A percentile compares a stretch with the other conserved stretches of the same genome.
Conservation (phyloP, 1,140 invertebrate genomes). For the Drosophila arizonae region DNA sequence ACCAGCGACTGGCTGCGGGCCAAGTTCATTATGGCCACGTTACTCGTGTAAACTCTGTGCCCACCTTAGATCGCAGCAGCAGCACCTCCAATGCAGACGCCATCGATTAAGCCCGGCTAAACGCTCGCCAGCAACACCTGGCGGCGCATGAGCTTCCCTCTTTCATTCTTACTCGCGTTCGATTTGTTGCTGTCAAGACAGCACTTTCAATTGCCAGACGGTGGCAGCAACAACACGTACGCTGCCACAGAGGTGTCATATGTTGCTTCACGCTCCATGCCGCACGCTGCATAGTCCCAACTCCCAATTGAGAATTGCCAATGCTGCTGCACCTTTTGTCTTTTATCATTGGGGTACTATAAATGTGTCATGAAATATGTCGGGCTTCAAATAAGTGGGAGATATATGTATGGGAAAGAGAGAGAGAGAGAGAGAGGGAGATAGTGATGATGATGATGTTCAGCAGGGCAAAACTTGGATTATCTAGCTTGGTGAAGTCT, state of each 20-base stretch:
- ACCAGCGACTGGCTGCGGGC: conserved; percentile 33
- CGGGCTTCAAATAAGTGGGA: background rate
- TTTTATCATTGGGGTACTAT: background rate
- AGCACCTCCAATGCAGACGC: conserved; percentile 49
- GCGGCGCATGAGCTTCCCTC: background rate
- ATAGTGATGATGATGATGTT: too few relatives aligned
- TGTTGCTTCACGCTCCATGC: conserved; percentile 17
- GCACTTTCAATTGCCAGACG: conserved; percentile 74
- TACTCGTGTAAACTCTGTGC: conserved; percentile 17
- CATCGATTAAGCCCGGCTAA: conserved; percentile 62
- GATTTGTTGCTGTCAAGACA: conserved; percentile 35
- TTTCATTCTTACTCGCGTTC: background rate
- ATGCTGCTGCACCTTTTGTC: conserved; percentile 5
- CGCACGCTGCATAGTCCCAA: conserved; percentile 5
- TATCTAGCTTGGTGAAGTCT: too few relatives aligned
- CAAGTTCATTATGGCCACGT: conserved; percentile 60
- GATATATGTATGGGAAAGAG: background rate
- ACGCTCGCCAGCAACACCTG: conserved; percentile 34
- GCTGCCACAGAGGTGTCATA: conserved; percentile 40
- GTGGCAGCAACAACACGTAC: conserved; percentile 46
- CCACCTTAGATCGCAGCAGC: conserved; percentile 33
- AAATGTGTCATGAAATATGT: background rate
- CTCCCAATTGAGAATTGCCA: conserved; percentile 17
- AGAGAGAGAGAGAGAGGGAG: too few relatives aligned
- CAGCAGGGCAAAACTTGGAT: background rate